A percentile compares a stretch with the other conserved stretches of the same genome.
These are phyloP conservation scores for Ornithoptera priamus DNA, from an alignment of 2,888 invertebrate species.

Conservation along the genomic window DNA sequence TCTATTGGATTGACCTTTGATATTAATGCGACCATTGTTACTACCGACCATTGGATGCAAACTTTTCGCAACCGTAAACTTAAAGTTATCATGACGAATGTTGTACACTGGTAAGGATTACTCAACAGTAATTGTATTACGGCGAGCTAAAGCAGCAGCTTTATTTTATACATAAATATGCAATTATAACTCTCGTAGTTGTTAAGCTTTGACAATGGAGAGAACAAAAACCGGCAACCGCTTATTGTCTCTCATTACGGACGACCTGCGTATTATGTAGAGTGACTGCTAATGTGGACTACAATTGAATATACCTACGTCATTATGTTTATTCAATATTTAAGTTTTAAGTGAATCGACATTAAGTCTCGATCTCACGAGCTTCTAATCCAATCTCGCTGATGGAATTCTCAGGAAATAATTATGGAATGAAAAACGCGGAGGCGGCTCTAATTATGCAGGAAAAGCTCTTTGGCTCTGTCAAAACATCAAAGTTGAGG, in stretches of 20 bases:
- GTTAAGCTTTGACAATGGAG: slow-evolving; percentile 70
- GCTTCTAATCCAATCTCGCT: slow-evolving; percentile 41
- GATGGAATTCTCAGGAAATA: slow-evolving; percentile 59
- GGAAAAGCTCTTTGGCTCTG: slow-evolving; percentile 37
- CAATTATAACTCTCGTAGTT: slow-evolving; percentile 65
- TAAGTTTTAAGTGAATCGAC: slow-evolving; percentile 49
- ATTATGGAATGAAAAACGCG: slow-evolving; percentile 61
- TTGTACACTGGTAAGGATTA: slow-evolving; percentile 58
- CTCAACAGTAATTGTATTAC: slow-evolving; percentile 73
- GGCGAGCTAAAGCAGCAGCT: slow-evolving; percentile 54
- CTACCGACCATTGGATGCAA: slow-evolving; percentile 53
- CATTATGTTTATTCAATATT: slow-evolving; percentile 71
- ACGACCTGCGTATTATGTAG: slow-evolving; percentile 58
- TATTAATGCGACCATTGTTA: slow-evolving; percentile 53
- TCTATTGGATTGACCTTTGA: slow-evolving; percentile 57
- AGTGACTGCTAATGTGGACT: slow-evolving; percentile 55
- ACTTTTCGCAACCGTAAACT: slow-evolving; percentile 56
- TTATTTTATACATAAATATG: slow-evolving; percentile 70
- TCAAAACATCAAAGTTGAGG: slow-evolving; percentile 31
- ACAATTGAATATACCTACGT: slow-evolving; percentile 51
- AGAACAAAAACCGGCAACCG: slow-evolving; percentile 58
- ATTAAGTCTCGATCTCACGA: slow-evolving; percentile 41
- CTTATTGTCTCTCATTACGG: slow-evolving; percentile 69
- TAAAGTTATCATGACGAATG: slow-evolving; percentile 41
- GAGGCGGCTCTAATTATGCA: slow-evolving; percentile 45